Evolutionary conservation across 2,797 vertebrate genomes (phyloP), one percentile per base, ranked within the genome.

Genomic region (Aphelocoma californica): DNA sequence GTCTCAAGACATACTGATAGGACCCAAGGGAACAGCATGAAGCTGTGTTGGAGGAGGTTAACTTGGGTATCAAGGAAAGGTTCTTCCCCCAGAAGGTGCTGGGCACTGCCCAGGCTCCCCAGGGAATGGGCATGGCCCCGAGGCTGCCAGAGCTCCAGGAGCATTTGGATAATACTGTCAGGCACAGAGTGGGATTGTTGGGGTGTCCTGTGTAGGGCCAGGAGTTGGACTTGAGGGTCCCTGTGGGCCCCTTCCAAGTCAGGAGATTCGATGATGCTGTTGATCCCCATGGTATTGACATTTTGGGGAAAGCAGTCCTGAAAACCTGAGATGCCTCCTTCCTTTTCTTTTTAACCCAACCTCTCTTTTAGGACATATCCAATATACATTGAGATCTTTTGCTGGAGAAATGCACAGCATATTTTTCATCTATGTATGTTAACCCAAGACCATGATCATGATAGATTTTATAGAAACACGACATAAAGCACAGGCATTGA

Each of bases 81-180:
- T 3, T 50, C 48, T 36, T 44, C 31, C 56, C 40, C 56, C 36
- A 56, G 23, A 44, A 14, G 9, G 26, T 62, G 10, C 2, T 1
- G 3, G 53, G 25, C 79, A 29, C 48, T 62, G 32, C 1, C 7
- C 34, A 29, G 71, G 36, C 56, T 82, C 48, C 42, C 56, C 32
- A n/a, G 16, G 36, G 36, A 70, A 69, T n/a, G 57, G 36, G 2
- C 36, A 29, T 0, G 0, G 34, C 13, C 14, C 13, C 1, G 3
- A 26, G 36, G 57, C 36, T 57, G 65, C 44, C 72, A 64, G 65
- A 70, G 57, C 65, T 83, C 29, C 50, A 36, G 42, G 6, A 44
- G 16, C 0, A 0, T 50, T 77, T 20, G 28, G 9, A 7, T 6
- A 38, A 6, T 2, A 0, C 16, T 64, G 32, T 15, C 36, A 29